A percentile compares a stretch with the other conserved stretches of the same genome.
These are phyloP conservation scores for Tuta absoluta DNA, from an alignment of 2,888 invertebrate genomes.

Conservation along the genomic window DNA sequence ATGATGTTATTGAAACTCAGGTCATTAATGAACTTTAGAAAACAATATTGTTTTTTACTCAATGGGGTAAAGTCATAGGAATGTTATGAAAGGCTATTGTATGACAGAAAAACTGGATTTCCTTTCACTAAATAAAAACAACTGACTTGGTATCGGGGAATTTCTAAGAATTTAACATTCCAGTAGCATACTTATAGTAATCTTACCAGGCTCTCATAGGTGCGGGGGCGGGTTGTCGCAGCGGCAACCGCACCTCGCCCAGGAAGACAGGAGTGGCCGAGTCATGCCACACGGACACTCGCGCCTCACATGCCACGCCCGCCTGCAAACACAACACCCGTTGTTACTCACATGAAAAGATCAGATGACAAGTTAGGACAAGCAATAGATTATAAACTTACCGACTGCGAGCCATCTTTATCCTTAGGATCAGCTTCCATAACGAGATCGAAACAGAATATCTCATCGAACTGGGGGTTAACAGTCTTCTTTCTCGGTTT, in stretches of 20 bases:
- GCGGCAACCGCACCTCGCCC: slow-evolving; percentile 91
- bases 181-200: background rate
- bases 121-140: no score
- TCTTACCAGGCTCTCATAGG: slow-evolving; percentile 86
- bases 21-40: background rate
- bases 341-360: background rate
- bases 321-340: slow-evolving; percentile 46
- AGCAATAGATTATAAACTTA: slow-evolving; percentile 42
- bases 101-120: background rate
- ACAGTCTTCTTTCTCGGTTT: slow-evolving; percentile 95
- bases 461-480: slow-evolving; percentile 93
- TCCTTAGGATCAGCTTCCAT: slow-evolving; percentile 81
- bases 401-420: slow-evolving; percentile 79
- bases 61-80: slow-evolving; percentile 1
- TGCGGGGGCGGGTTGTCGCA: slow-evolving; percentile 83
- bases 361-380: background rate
- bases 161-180: background rate
- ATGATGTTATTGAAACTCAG: no score
- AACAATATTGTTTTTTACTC: slow-evolving; percentile 7
- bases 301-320: slow-evolving; percentile 89
- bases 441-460: slow-evolving; percentile 88
- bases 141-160: no score
- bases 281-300: slow-evolving; percentile 93
- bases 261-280: slow-evolving; percentile 91
- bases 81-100: slow-evolving; percentile 27